These are phyloP conservation scores for Drosophila nannoptera DNA, from an alignment of 1,140 invertebrate genomes.

Conservation along the genomic window DNA sequence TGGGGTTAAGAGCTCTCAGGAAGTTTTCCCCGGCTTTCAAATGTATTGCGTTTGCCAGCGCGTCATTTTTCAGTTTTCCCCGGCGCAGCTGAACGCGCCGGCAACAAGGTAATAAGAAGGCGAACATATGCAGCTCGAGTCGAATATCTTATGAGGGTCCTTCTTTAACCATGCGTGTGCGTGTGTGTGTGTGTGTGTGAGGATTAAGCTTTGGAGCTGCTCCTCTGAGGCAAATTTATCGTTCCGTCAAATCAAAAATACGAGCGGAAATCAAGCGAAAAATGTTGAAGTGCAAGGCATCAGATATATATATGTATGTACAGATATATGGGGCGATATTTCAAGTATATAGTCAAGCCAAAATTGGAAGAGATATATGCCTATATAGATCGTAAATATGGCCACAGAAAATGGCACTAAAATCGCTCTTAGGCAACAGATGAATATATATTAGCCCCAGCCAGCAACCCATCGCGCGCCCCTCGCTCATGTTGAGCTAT, in stretches of 20 bases:
- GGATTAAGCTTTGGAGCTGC: constrained; percentile 8
- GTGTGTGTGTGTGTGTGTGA: not conserved
- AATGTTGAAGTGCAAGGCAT: not conserved
- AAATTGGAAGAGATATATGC: too few relatives aligned
- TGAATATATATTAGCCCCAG: too few relatives aligned
- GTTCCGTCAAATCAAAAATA: constrained; percentile 1
- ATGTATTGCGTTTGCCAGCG: constrained; percentile 39
- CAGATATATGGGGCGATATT: too few relatives aligned
- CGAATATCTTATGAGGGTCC: not conserved
- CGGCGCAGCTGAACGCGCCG: constrained; percentile 30
- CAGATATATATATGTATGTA: not conserved
- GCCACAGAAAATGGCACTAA: too few relatives aligned
- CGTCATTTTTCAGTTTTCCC: constrained; percentile 55
- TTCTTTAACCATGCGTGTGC: too few relatives aligned
- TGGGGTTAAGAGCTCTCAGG: constrained; percentile 37
- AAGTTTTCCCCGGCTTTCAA: constrained; percentile 25
- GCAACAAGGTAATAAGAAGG: constrained; percentile 46
- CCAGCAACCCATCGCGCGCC: too few relatives aligned
- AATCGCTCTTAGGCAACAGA: too few relatives aligned
- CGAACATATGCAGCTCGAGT: constrained; percentile 44
- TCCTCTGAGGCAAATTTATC: not conserved
- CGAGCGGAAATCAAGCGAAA: too few relatives aligned
- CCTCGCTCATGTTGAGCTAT: too few relatives aligned
- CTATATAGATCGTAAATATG: too few relatives aligned
- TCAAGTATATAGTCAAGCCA: too few relatives aligned